Conservation (phyloP, 2,113 vertebrate genomes). For the Malurus alboscapulatus region DNA sequence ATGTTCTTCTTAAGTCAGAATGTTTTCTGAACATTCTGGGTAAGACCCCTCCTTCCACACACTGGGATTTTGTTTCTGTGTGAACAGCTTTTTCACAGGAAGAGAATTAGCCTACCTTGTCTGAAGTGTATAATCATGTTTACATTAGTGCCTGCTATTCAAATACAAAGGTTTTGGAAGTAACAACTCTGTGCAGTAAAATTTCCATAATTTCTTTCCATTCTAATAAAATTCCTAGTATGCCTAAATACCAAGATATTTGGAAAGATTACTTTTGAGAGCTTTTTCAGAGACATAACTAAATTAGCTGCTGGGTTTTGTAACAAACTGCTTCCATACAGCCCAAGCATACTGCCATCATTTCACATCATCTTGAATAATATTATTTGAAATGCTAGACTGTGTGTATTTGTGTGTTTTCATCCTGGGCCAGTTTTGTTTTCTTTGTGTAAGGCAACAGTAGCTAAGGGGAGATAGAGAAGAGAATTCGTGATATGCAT, state of each 20-base stretch:
- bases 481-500: not conserved
- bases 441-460: not conserved
- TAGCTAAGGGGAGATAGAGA: not conserved
- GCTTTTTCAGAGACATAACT: not conserved
- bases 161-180: not conserved
- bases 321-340: not conserved
- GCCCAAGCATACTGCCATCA: not conserved
- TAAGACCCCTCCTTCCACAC: not conserved
- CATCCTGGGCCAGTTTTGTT: not conserved
- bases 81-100: not conserved
- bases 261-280: not conserved
- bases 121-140: not conserved
- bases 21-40: not conserved
- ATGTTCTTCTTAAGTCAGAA: not conserved
- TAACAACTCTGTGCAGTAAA: not conserved
- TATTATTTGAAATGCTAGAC: not conserved
- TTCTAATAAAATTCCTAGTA: not conserved
- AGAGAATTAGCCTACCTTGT: not conserved
- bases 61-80: not conserved
- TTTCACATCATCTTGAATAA: not conserved
- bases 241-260: not conserved
- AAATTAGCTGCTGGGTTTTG: not conserved
- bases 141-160: not conserved
- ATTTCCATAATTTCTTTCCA: not conserved
- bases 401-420: not conserved